These are phyloP conservation scores for Lobophora halterata DNA, from an alignment of 2,888 invertebrate genomes.

Conservation along the genomic window DNA sequence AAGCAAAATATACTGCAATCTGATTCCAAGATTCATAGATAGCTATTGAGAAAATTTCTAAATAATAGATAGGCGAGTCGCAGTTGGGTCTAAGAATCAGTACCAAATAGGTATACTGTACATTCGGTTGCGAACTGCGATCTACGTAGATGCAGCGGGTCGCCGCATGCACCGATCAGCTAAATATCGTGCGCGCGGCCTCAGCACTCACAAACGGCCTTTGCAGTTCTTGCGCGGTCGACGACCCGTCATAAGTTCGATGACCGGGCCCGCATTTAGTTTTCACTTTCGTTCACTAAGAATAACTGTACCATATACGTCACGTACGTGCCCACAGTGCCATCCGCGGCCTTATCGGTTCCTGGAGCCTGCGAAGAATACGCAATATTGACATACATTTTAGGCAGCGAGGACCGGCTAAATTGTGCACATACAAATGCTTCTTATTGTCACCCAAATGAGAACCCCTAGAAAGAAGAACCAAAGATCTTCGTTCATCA, in stretches of 20 bases:
- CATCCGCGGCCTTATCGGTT: constrained; percentile 43
- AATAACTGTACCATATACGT: constrained; percentile 78
- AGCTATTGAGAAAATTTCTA: too few relatives aligned
- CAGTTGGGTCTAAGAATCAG: too few relatives aligned
- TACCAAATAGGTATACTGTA: too few relatives aligned
- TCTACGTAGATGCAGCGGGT: constrained; percentile 45
- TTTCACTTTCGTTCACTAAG: constrained; percentile 81
- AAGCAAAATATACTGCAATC: too few relatives aligned
- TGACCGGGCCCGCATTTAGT: constrained; percentile 76
- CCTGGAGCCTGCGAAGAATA: constrained; percentile 57
- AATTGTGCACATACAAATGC: constrained; percentile 19
- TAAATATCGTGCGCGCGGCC: constrained; percentile 75
- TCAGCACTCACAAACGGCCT: constrained; percentile 79
- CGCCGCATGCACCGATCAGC: constrained; percentile 53
- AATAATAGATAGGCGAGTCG: too few relatives aligned
- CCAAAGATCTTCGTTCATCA: constrained; percentile 3
- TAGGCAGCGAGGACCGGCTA: constrained; percentile 27
- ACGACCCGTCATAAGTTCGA: constrained; percentile 69
- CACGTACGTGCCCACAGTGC: constrained; percentile 60
- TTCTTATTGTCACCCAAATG: constrained; percentile 8
- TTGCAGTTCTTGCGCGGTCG: constrained; percentile 79
- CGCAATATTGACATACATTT: constrained; percentile 43
- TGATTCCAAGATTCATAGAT: too few relatives aligned
- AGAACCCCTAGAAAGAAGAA: constrained; percentile 2
- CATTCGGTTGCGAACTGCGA: constrained; percentile 9